Conservation (phyloP, 2,797 vertebrate genomes). For the Percopsis omiscomaycus region DNA sequence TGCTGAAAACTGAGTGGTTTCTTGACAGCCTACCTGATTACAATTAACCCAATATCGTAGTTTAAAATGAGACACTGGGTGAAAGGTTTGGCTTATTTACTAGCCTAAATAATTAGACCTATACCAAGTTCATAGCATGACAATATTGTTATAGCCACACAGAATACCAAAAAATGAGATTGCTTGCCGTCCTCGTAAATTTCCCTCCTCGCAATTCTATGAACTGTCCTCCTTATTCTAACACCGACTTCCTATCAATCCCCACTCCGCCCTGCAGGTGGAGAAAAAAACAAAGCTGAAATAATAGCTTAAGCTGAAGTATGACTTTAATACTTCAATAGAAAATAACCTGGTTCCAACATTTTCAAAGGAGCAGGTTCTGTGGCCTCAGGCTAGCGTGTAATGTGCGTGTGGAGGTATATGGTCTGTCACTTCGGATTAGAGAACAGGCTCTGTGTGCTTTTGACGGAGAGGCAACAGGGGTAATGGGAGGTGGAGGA, state of each 20-base stretch:
- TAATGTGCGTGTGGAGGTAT: conserved; percentile 97
- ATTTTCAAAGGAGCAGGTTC: conserved; percentile 92
- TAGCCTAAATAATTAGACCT: neutral
- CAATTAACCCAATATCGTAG: no score
- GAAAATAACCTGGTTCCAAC: conserved; percentile 99
- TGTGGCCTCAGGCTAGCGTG: conserved; percentile 88
- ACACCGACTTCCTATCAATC: conserved; percentile 47
- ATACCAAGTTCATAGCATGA: neutral
- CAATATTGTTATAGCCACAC: no score
- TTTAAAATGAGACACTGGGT: no score
- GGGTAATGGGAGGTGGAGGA: conserved; percentile 92
- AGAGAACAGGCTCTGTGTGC: conserved; percentile 89
- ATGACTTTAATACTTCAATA: conserved; percentile 99
- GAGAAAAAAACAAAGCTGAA: conserved; percentile 66
- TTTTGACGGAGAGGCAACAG: conserved; percentile 90
- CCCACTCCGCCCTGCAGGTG: conserved; percentile 41
- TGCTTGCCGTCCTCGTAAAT: neutral
- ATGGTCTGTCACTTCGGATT: conserved; percentile 98
- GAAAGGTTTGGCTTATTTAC: neutral
- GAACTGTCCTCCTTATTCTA: conserved; percentile 12
- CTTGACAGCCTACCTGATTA: no score
- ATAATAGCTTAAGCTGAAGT: conserved; percentile 98
- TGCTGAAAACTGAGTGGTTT: no score
- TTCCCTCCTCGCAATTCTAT: conserved; percentile 10
- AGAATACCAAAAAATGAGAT: neutral